phyloP scores from a whole-genome alignment of 2,888 invertebrate species.

The Heliconius aoede region DNA sequence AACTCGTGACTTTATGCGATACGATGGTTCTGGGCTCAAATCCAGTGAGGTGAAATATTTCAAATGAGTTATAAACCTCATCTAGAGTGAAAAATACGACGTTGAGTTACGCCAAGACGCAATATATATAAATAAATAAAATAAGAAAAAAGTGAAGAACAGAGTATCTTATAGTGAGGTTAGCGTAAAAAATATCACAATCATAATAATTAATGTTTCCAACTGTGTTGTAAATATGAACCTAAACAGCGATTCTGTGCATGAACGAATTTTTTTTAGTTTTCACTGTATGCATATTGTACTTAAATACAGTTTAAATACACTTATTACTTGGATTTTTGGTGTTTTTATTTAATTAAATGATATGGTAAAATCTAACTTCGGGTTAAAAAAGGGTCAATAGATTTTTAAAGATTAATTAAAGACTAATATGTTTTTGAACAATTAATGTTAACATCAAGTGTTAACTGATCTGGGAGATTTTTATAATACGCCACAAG shows the following conservation, averaged over 20 bases:
- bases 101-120: not conserved
- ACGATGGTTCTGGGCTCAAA: not conserved
- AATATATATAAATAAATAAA: not conserved
- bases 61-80: not conserved
- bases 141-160: not conserved
- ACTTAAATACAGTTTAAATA: conserved; percentile 8
- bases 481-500: too few relatives aligned
- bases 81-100: not conserved
- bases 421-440: too few relatives aligned
- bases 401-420: too few relatives aligned
- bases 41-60: not conserved
- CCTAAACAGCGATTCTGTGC: conserved; percentile 8
- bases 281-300: conserved; percentile 5
- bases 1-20: too few relatives aligned
- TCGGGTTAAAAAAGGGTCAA: too few relatives aligned
- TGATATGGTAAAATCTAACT: too few relatives aligned
- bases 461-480: too few relatives aligned
- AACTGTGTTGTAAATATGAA: conserved; percentile 14
- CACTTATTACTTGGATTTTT: not conserved
- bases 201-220: not conserved
- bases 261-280: conserved; percentile 26
- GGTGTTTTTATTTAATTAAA: not conserved
- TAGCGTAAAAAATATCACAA: not conserved
- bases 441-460: too few relatives aligned
- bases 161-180: not conserved